Evolutionary conservation across 2,113 vertebrate species (phyloP).

Genomic region (Anguilla japonica): DNA sequence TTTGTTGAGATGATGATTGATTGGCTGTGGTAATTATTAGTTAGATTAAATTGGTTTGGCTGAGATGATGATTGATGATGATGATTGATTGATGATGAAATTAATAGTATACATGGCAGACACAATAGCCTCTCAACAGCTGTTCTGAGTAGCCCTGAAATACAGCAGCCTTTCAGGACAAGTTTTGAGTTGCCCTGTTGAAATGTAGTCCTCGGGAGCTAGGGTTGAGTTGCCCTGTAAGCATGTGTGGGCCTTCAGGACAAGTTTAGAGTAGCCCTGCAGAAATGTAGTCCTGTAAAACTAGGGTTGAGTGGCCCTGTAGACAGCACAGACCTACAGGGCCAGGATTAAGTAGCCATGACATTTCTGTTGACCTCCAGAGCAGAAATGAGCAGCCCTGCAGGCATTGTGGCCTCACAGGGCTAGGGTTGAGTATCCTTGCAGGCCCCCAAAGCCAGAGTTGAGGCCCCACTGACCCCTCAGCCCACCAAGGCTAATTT

Average conservation of each 20-base stretch:
- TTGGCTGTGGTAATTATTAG: not conserved
- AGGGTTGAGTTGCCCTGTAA: no score
- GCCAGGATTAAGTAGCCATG: not conserved
- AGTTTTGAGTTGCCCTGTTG: no score
- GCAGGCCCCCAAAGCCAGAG: not conserved
- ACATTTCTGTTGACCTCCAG: not conserved
- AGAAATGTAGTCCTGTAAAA: not conserved
- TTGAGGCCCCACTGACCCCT: not conserved
- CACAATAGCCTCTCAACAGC: not conserved
- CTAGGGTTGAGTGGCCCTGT: not conserved
- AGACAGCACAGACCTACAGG: not conserved
- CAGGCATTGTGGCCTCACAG: not conserved
- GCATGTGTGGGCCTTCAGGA: not conserved
- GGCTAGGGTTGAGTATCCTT: not conserved
- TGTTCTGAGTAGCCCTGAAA: not conserved
- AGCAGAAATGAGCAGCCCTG: not conserved
- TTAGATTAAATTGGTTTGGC: not conserved
- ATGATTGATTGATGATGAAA: not conserved
- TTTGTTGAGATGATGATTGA: not conserved
- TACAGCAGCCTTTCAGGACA: no score
- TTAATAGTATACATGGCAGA: not conserved
- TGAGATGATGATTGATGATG: not conserved
- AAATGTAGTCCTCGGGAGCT: no score
- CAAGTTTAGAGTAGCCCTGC: not conserved
- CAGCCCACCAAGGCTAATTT: not conserved